Conservation (phyloP, 2,888 invertebrate genomes). For the Epicampocera succincta region DNA sequence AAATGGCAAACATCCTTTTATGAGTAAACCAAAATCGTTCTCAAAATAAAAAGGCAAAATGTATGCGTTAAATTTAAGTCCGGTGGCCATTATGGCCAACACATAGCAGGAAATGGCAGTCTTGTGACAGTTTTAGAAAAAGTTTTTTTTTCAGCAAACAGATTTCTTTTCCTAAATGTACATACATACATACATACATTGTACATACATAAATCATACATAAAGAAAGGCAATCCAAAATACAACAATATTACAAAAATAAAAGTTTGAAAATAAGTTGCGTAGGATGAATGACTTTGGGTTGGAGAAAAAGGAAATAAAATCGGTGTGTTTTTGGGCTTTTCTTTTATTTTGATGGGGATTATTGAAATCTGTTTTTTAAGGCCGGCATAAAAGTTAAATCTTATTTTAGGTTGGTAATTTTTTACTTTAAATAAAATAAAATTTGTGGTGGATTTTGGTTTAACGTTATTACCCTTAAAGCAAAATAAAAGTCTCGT, state of each 20-base stretch:
- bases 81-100: slow-evolving; percentile 38
- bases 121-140: slow-evolving; percentile 22
- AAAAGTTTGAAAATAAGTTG: background rate
- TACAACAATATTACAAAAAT: background rate
- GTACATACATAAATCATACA: background rate
- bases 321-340: background rate
- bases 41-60: background rate
- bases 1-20: background rate
- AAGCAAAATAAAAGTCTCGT: too few species aligned
- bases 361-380: background rate
- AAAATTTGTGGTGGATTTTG: too few species aligned
- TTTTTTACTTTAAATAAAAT: too few species aligned
- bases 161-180: too few species aligned
- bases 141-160: background rate
- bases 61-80: slow-evolving; percentile 31
- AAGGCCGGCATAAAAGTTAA: background rate
- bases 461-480: too few species aligned
- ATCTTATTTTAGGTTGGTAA: too few species aligned
- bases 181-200: too few species aligned
- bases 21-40: slow-evolving; percentile 15
- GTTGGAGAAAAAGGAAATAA: background rate
- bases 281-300: background rate
- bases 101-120: slow-evolving; percentile 29
- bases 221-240: background rate
- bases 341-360: background rate